Conservation (phyloP, 1,140 invertebrate genomes). For the Nasonia longicornis region DNA sequence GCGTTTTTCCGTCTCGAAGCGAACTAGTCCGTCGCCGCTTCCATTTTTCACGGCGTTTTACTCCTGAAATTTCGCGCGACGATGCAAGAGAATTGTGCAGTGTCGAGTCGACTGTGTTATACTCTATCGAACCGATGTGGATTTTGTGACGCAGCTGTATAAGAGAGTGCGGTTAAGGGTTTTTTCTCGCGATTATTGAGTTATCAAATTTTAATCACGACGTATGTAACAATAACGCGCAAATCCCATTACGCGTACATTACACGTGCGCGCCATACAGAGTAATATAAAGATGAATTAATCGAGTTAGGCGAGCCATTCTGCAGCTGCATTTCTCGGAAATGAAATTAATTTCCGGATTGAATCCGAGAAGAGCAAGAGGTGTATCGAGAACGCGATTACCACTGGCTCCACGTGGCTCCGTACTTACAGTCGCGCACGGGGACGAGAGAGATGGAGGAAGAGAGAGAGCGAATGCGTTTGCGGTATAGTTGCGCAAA, state of each 20-base stretch:
- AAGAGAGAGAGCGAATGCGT: background rate
- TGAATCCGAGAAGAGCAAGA: conserved; percentile 10
- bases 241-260: no score
- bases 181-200: no score
- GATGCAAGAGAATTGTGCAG: background rate
- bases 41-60: conserved; percentile 29
- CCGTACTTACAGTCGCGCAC: background rate
- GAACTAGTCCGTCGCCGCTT: background rate
- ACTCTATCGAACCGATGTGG: no score
- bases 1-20: conserved; percentile 20
- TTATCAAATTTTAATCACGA: no score
- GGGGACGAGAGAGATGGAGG: background rate
- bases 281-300: background rate
- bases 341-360: conserved; percentile 34
- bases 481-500: conserved; percentile 18
- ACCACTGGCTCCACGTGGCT: background rate
- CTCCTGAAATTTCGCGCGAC: background rate
- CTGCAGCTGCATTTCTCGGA: background rate
- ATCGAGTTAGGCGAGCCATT: conserved; percentile 16
- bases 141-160: no score
- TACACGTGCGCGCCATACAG: background rate
- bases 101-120: background rate
- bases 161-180: no score
- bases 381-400: conserved; percentile 35
- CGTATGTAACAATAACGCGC: no score